These are phyloP conservation scores for Omphaloscelis lunosa DNA, from an alignment of 2,888 invertebrate species.

Conservation along the genomic window DNA sequence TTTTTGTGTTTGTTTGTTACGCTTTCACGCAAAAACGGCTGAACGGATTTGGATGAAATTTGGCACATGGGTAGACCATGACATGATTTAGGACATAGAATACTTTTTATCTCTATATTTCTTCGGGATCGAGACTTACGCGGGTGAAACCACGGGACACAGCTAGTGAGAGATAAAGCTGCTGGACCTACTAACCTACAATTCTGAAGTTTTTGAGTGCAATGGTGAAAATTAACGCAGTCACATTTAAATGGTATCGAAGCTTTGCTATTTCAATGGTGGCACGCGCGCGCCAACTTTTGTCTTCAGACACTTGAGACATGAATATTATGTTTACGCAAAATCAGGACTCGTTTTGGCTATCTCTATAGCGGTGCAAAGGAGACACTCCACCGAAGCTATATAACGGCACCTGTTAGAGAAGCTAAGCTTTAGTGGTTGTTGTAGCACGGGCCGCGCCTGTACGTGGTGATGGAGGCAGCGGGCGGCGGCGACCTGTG, in stretches of 20 bases:
- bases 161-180: not conserved
- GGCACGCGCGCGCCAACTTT: not conserved
- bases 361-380: not conserved
- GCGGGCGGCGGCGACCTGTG: conserved; percentile 94
- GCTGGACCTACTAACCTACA: not conserved
- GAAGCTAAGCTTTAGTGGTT: conserved; percentile 5
- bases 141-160: too few species aligned
- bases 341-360: not conserved
- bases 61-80: too few species aligned
- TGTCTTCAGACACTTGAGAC: too few species aligned
- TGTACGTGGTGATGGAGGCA: conserved; percentile 94
- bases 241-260: not conserved
- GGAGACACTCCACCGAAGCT: not conserved
- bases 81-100: too few species aligned
- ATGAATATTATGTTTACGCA: not conserved
- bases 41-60: too few species aligned
- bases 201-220: not conserved
- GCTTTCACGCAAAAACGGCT: too few species aligned
- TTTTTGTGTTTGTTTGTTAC: too few species aligned
- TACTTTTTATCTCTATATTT: too few species aligned
- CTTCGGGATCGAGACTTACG: too few species aligned
- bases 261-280: not conserved
- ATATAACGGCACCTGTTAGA: not conserved
- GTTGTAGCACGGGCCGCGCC: conserved; percentile 92
- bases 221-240: not conserved